Base-by-base conservation (phyloP, 2,113 vertebrate genomes). In the Apodemus speciosus region DNA sequence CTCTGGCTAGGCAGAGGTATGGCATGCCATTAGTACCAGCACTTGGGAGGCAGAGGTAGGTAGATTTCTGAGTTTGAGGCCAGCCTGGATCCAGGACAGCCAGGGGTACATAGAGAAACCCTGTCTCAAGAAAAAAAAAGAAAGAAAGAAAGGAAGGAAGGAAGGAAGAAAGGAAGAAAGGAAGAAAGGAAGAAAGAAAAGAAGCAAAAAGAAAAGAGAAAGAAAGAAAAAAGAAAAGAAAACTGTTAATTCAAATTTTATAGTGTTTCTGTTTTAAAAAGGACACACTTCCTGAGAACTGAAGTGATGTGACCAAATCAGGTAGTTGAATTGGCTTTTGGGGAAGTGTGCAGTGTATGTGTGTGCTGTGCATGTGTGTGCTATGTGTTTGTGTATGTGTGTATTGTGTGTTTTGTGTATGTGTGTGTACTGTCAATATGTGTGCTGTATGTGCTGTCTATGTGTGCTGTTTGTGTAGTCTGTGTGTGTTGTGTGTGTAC, bases 111-210 rank as follows among this genome's bases (percentile, higher is more conserved):
- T 2, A 77, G 75, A 53, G 75, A 77, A 77, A 53, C 9, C 16
- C 30, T 77, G 30, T 75, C 72, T 75, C 38, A 27, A 5, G 18
- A 0, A 1, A 10, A 16, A 1, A 49, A 46, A 25, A 56, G 14
- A 53, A 15, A 14, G 53, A 15, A 53, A 2, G 23, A 72, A 30
- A 32, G 10, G 10, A 3, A 62, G 60, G 4, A 27, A 27, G 23
- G 40, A 13, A 32, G 10, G 10, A 2, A 27, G 60, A 4, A 27
- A 0, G 16, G 20, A 1, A 46, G 2, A 18, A 0, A 43, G 23
- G 27, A 1, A 1, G 23, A 7, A 21, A 14, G 18, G 23, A 2
- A 43, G 43, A 15, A 13, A 13, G 13, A 1, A 13, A 51, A 9
- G 9, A 51, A 10, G 38, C 23, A 18, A 30, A 9, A 25, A 6